phyloP scores from a whole-genome alignment of 2,888 invertebrate genomes.

The Eueremaeus valkanovi region DNA sequence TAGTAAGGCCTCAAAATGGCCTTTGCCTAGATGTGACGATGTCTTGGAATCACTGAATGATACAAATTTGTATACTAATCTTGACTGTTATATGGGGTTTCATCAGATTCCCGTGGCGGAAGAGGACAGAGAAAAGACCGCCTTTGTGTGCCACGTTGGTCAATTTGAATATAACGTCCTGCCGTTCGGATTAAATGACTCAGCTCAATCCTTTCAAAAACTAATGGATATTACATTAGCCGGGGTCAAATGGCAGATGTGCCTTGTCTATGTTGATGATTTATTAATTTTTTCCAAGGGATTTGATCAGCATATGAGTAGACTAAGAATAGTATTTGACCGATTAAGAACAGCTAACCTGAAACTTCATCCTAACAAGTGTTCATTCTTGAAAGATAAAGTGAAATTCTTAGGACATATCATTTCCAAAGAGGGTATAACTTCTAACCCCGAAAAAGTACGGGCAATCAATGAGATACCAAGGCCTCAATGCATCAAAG shows the following conservation, averaged over 20 bases:
- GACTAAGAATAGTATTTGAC: conserved; percentile 43
- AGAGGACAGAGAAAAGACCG: conserved; percentile 46
- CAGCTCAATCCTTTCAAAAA: conserved; percentile 47
- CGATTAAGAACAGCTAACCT: conserved; percentile 44
- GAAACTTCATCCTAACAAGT: conserved; percentile 46
- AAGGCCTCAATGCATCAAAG: neutral
- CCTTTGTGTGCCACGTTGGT: conserved; percentile 46
- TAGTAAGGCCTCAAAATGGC: conserved; percentile 45
- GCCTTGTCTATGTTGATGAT: conserved; percentile 48
- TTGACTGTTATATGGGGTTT: conserved; percentile 46
- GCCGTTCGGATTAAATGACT: conserved; percentile 48
- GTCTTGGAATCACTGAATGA: conserved; percentile 40
- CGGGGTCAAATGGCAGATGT: conserved; percentile 44
- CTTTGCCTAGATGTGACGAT: conserved; percentile 45
- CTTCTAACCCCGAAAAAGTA: conserved; percentile 9
- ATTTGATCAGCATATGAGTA: conserved; percentile 43
- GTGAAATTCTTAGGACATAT: conserved; percentile 42
- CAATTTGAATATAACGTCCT: conserved; percentile 48
- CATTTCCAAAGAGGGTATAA: conserved; percentile 32
- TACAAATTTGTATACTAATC: conserved; percentile 41
- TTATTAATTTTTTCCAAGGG: conserved; percentile 45
- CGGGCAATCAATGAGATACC: neutral
- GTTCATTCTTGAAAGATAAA: conserved; percentile 42
- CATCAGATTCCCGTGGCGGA: conserved; percentile 46
- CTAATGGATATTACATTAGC: conserved; percentile 47